Conservation (phyloP, 1,140 invertebrate species). For the Lepidotrigona ventralis region DNA sequence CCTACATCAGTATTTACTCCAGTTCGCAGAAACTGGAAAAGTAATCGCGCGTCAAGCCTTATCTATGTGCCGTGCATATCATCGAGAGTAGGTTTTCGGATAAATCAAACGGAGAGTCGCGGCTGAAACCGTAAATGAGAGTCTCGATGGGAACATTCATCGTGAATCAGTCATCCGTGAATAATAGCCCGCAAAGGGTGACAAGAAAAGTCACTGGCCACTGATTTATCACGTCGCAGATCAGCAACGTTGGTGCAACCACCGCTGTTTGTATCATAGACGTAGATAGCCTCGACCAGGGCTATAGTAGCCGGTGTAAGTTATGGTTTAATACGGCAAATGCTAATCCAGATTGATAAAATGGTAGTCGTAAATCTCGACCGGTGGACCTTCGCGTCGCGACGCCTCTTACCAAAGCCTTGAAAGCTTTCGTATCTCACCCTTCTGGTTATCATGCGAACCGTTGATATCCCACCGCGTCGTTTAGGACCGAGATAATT, state of each 20-base stretch:
- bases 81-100: background rate
- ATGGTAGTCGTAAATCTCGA: constrained; percentile 71
- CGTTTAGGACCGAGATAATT: constrained; percentile 20
- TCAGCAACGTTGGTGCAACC: constrained; percentile 19
- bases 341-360: constrained; percentile 78
- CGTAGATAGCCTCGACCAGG: constrained; percentile 25
- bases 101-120: background rate
- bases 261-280: constrained; percentile 36
- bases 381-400: constrained; percentile 54
- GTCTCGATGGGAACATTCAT: background rate
- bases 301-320: constrained; percentile 57
- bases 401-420: constrained; percentile 49
- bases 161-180: constrained; percentile 24
- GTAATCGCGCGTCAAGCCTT: background rate
- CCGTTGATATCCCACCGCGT: background rate
- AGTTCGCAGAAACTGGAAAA: background rate
- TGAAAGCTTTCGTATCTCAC: constrained; percentile 37
- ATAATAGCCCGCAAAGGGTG: constrained; percentile 30
- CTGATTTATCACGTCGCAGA: constrained; percentile 41
- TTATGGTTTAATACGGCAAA: constrained; percentile 74
- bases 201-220: constrained; percentile 16
- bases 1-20: background rate
- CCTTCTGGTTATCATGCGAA: background rate
- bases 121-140: background rate
- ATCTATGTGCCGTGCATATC: background rate